Evolutionary conservation across 23 tunicate species (phyloP).

Genomic region (Styela clava): DNA sequence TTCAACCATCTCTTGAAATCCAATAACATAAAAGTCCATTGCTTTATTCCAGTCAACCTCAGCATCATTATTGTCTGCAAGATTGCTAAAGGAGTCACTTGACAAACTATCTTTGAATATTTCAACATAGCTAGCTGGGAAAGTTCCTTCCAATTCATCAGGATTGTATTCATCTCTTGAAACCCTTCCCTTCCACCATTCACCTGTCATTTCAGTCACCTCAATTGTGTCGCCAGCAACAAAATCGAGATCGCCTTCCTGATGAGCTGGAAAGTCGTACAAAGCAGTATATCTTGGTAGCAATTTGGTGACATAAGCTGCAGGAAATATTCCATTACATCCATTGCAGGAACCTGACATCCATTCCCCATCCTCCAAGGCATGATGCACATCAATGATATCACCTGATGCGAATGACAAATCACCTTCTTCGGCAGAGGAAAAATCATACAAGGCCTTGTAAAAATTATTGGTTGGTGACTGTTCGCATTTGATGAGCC

Average conservation of each 20-base stretch:
- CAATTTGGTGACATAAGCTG: conserved; percentile 55
- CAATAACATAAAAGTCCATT: conserved; percentile 84
- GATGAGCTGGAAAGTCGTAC: conserved; percentile 80
- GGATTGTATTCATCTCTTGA: conserved; percentile 33
- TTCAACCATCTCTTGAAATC: conserved; percentile 99
- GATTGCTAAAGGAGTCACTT: not conserved
- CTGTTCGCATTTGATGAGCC: conserved; percentile 42
- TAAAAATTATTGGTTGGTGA: conserved; percentile 18
- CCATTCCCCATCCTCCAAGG: conserved; percentile 93
- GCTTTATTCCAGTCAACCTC: conserved; percentile 27
- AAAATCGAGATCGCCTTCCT: conserved; percentile 81
- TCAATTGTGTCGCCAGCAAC: conserved; percentile 65
- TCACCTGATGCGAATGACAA: conserved; percentile 49
- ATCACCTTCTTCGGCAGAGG: conserved; percentile 70
- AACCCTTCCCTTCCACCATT: conserved; percentile 82
- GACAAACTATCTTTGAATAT: not conserved
- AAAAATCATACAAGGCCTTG: conserved; percentile 77
- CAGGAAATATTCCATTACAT: conserved; percentile 80
- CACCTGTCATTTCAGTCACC: conserved; percentile 69
- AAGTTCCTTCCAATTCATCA: conserved; percentile 52
- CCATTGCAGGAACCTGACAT: conserved; percentile 61
- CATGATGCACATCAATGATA: conserved; percentile 41
- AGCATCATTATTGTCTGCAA: not conserved
- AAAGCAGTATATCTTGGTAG: conserved; percentile 42
- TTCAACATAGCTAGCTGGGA: conserved; percentile 88